Evolutionary conservation across 2,797 vertebrate genomes (phyloP).

Genomic region (Crocodylus rhombifer): DNA sequence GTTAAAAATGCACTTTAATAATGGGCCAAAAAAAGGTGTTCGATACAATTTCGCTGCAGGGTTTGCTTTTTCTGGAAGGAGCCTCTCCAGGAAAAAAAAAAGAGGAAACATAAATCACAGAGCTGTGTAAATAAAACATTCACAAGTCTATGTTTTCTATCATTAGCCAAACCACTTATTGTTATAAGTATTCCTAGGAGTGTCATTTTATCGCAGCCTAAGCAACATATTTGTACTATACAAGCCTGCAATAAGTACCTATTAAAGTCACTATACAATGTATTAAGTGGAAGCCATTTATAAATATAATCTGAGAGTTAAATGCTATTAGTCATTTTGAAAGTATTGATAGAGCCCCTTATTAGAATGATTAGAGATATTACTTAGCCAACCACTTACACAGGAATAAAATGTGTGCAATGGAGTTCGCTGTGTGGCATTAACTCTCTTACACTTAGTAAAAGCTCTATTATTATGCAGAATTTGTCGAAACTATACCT

Average conservation of each 20-base stretch:
- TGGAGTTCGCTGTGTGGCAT: not conserved
- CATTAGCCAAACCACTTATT: constrained; percentile 52
- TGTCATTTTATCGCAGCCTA: constrained; percentile 36
- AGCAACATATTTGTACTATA: constrained; percentile 10
- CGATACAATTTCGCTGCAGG: not conserved
- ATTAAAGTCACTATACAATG: constrained; percentile 43
- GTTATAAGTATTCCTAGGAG: constrained; percentile 54
- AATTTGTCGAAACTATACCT: accelerated
- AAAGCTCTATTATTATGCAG: accelerated
- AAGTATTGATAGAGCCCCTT: constrained; percentile 40
- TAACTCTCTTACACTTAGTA: not conserved
- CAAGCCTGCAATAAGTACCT: constrained; percentile 12
- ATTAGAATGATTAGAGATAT: constrained; percentile 21
- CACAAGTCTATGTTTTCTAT: constrained; percentile 31
- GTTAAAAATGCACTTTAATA: not conserved
- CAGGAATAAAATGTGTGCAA: not conserved
- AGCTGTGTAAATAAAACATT: constrained; percentile 50
- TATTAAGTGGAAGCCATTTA: constrained; percentile 52
- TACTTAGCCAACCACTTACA: not conserved
- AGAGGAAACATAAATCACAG: constrained; percentile 8
- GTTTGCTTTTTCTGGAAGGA: constrained; percentile 16
- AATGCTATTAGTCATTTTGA: constrained; percentile 32
- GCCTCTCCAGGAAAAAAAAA: not conserved
- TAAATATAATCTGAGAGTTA: constrained; percentile 38
- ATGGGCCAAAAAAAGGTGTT: not conserved